Percentiles rank a stretch among this genome's conserved stretches.
These are phyloP conservation scores for Zootermopsis nevadensis DNA, from an alignment of 2,888 invertebrate species.

Conservation along the genomic window DNA sequence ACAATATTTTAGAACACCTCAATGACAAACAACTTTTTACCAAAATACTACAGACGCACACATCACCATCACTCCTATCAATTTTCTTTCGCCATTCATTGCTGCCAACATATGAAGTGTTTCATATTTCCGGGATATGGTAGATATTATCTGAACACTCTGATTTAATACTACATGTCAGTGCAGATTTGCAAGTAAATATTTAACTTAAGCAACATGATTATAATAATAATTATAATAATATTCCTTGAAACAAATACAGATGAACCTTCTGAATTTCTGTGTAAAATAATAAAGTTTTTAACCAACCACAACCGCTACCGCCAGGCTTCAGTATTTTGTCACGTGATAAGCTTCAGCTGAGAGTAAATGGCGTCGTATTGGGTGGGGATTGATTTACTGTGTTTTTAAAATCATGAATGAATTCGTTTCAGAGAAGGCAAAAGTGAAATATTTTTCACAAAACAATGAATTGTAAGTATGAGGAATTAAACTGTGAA, in stretches of 20 bases:
- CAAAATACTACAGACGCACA: too few species aligned
- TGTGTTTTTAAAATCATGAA: conserved; percentile 64
- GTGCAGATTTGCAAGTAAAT: too few species aligned
- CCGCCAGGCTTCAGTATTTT: conserved; percentile 70
- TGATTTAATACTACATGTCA: not conserved
- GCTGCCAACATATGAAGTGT: not conserved
- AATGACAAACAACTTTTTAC: not conserved
- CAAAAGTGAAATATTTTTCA: conserved; percentile 45
- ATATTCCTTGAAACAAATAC: not conserved
- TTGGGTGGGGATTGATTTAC: conserved; percentile 63
- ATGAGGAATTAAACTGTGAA: conserved; percentile 7
- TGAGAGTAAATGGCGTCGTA: conserved; percentile 66
- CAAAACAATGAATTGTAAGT: conserved; percentile 41
- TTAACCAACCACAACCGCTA: conserved; percentile 62
- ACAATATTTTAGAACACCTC: not conserved
- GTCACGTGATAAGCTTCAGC: conserved; percentile 57
- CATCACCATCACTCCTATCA: not conserved
- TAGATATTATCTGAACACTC: not conserved
- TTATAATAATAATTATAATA: too few species aligned
- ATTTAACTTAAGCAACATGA: too few species aligned
- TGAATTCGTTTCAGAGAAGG: conserved; percentile 58
- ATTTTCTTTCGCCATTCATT: not conserved
- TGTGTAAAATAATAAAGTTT: not conserved
- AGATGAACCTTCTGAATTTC: not conserved
- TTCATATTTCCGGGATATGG: not conserved